Base-by-base conservation (phyloP, 2,797 vertebrate species). In the Sebastolobus alascanus region DNA sequence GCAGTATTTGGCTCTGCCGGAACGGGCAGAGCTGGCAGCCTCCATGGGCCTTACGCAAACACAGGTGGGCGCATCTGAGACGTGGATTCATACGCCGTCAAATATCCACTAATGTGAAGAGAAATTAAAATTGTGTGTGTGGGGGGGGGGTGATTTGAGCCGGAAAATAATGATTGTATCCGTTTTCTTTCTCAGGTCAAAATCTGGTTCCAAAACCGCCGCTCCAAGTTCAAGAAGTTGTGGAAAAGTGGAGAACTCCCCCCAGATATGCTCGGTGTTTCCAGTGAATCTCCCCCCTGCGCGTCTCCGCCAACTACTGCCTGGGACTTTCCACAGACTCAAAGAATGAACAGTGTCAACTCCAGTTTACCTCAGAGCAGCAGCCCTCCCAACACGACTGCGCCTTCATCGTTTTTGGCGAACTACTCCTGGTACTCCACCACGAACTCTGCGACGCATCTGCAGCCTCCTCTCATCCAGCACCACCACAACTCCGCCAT, bases 191-290 rank as follows among this genome's bases (percentile, higher is more conserved):
- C 40, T 58, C 84, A 98, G 98, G 97, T 99, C 67, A 99, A 99
- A 94, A 99, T 99, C 90, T 99, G 98, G 98, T 99, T 99, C 94
- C 98, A 99, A 92, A 99, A 99, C 91, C 97, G 98, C 40, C 96
- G 98, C 37, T 99, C 98, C 68, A 99, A 99, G 92, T 99, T 99
- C 92, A 99, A 99, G 94, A 99, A 99, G 94, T 95, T 99, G 96
- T 99, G 98, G 98, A 99, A 99, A 85, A 98, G 96, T 86, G 97
- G 98, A 27, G 98, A 99, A 95, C 95, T 99, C 58, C 97, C 97
- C 4, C 94, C 96, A 0, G 97, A 98, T 96, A 96, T 27, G 96
- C 96, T 40, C 6, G 38, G 38, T 0, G 96, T 95, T 46, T 95
- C 96, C 85, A 96, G 96, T 58, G 94, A 97, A 58, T 98, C 98